Evolutionary conservation across 1,140 invertebrate genomes (phyloP), one percentile per base, ranked within the genome.

Genomic region (Drosophila pallidifrons): DNA sequence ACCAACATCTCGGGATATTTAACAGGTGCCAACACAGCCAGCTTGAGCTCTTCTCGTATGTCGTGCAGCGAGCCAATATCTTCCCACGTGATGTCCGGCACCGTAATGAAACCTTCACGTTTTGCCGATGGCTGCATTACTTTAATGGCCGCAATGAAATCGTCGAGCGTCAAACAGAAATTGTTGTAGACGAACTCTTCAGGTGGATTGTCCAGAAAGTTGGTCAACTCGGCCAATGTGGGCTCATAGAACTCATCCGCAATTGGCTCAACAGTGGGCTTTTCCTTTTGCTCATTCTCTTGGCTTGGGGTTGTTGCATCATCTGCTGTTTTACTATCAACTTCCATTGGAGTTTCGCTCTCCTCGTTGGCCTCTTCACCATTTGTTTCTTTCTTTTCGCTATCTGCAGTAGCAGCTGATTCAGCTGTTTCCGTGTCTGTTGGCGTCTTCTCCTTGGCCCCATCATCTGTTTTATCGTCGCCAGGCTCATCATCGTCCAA

Each of bases 1-100:
- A 95, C 94, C 86, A 98, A 96, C 75, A 96, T 94, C 77, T 97
- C 95, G 1, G 96, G 95, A 93, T 97, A 96, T 85, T 96, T 96
- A 0, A 99, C 96, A n/a, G 98, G 98, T 55, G 96, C 97, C 93
- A 99, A 93, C 70, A 99, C 98, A 46, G 97, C 95, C 90, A 98
- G 94, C 92, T 98, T 95, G 15, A 99, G 93, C 91, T 99, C 97
- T 80, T 98, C 95, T 59, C 98, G 93, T 43, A 99, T 96, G 91
- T 97, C 95, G 35, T 95, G 94, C 7, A 99, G 92, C 1, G 98
- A 99, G 1, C 99, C 99, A 81, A 99, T 95, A 93, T 99, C 98
- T 71, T 98, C 95, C 99, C 99, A 99, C 0, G 97, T 98, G 0
- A 98, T 97, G 94, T 99, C 97, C 8, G 99, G 99, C 15, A 99